phyloP scores from a whole-genome alignment of 1,140 invertebrate species.

The Bombyx mandarina region DNA sequence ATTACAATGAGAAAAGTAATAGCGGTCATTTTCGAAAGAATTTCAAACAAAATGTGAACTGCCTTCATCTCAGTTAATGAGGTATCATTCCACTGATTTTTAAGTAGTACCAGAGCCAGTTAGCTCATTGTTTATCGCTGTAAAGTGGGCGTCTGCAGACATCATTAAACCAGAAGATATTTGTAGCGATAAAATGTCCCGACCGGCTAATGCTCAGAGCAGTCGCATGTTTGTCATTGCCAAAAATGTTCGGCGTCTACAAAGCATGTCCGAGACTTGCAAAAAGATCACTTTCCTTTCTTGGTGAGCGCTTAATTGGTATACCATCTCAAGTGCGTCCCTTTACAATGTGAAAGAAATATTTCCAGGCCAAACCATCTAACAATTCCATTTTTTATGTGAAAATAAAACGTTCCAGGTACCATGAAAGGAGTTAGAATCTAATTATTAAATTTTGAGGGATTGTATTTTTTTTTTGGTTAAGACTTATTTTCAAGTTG shows the following conservation, averaged over 20 bases:
- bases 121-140: background rate
- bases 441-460: too few species aligned
- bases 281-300: constrained; percentile 36
- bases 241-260: constrained; percentile 36
- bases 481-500: too few species aligned
- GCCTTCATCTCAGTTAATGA: too few species aligned
- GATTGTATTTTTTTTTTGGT: too few species aligned
- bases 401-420: too few species aligned
- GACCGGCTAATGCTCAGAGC: constrained; percentile 20
- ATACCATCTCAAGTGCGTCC: constrained; percentile 15
- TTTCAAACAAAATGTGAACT: too few species aligned
- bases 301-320: constrained; percentile 42
- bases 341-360: constrained; percentile 2
- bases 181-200: constrained; percentile 22
- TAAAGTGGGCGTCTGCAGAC: background rate
- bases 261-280: constrained; percentile 30
- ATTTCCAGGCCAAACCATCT: constrained; percentile 1
- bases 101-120: background rate
- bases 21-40: too few species aligned
- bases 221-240: constrained; percentile 34
- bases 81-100: too few species aligned
- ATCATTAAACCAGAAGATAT: constrained; percentile 13
- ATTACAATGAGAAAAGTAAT: too few species aligned
- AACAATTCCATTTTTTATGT: too few species aligned
- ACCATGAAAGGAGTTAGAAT: too few species aligned